Conservation (phyloP, 2,797 vertebrate genomes). For the Tarsius wallacei region DNA sequence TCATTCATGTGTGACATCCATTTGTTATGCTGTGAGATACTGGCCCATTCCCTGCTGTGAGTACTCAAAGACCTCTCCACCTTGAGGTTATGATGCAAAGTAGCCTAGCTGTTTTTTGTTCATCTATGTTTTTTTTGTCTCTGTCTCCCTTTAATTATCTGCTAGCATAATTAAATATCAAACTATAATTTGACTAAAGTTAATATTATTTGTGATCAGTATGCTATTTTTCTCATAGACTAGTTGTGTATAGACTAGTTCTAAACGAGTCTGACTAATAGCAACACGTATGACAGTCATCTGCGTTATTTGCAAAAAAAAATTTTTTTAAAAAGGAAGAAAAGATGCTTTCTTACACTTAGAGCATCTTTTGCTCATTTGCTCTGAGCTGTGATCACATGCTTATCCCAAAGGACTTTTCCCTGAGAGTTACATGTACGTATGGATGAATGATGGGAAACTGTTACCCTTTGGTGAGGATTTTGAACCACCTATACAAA, state of each 20-base stretch:
- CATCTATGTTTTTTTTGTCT: not conserved
- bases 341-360: not conserved
- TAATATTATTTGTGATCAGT: not conserved
- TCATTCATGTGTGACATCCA: slow-evolving; percentile 37
- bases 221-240: not conserved
- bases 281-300: not conserved
- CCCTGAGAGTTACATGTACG: not conserved
- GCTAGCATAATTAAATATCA: not conserved
- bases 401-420: not conserved
- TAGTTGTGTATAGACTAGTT: not conserved
- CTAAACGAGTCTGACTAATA: not conserved
- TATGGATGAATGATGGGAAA: not conserved
- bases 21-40: slow-evolving; percentile 42
- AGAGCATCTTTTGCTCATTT: not conserved
- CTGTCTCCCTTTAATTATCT: slow-evolving; percentile 32
- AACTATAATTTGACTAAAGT: slow-evolving; percentile 4
- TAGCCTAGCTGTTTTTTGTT: slow-evolving; percentile 20
- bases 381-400: not conserved
- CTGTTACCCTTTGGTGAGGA: not conserved
- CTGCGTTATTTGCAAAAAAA: not conserved
- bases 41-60: not conserved
- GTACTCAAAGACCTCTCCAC: not conserved
- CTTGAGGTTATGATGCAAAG: slow-evolving; percentile 1
- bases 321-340: not conserved
- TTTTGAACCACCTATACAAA: not conserved